A percentile compares a stretch with the other conserved stretches of the same genome.
Evolutionary conservation across 2,113 vertebrate genomes (phyloP).

Genomic region (Cynoglossus semilaevis): DNA sequence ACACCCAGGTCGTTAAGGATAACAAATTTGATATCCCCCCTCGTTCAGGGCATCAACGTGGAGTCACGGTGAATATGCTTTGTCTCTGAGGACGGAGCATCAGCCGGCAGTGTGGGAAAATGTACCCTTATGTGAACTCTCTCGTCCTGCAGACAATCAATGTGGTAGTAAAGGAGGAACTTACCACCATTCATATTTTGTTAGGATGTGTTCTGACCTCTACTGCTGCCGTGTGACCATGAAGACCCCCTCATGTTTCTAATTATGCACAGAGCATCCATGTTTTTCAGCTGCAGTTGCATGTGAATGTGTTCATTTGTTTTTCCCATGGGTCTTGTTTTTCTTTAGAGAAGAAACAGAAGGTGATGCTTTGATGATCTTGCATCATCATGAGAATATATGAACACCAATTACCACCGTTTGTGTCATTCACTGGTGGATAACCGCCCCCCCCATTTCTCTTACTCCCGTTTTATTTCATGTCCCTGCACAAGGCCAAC

Average conservation of each 20-base stretch:
- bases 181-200: conserved; percentile 24
- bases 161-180: conserved; percentile 11
- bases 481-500: conserved; percentile 25
- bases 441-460: background rate
- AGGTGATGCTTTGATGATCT: conserved; percentile 29
- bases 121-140: conserved; percentile 5
- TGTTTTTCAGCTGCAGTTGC: conserved; percentile 18
- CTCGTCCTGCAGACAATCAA: background rate
- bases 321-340: conserved; percentile 36
- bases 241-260: background rate
- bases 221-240: conserved; percentile 19
- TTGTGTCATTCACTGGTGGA: background rate
- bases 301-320: conserved; percentile 40
- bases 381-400: conserved; percentile 7
- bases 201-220: conserved; percentile 41
- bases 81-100: conserved; percentile 24
- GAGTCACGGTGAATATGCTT: background rate
- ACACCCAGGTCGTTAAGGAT: conserved; percentile 4
- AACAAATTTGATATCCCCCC: conserved; percentile 23
- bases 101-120: conserved; percentile 22
- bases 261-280: background rate
- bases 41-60: conserved; percentile 17
- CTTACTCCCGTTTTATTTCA: background rate
- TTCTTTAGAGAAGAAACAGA: conserved; percentile 16
- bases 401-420: background rate